Conservation (phyloP, 2,113 vertebrate species). For the Fukomys damarensis region DNA sequence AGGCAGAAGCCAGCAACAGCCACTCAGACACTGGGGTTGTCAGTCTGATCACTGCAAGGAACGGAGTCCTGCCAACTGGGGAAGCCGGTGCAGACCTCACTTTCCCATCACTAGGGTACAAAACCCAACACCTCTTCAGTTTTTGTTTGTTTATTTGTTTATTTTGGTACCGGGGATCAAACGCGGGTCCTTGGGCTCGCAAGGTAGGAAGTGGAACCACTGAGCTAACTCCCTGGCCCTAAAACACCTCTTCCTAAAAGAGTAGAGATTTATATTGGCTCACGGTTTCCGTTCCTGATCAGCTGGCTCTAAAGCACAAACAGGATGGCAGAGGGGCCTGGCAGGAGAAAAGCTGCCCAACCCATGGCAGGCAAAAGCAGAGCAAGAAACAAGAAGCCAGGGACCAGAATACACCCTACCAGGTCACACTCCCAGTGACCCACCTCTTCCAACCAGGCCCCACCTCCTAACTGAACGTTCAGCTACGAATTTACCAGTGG, state of each 20-base stretch:
- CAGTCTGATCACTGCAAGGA: neutral
- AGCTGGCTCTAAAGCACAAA: neutral
- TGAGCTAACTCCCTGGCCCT: no score
- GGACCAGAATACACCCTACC: neutral
- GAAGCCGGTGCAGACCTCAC: neutral
- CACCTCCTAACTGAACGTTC: neutral
- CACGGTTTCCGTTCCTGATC: neutral
- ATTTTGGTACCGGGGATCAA: no score
- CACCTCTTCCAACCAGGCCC: neutral
- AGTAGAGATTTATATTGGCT: neutral
- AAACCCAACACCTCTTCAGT: neutral
- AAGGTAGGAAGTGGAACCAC: no score
- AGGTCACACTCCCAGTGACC: neutral
- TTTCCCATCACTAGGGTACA: neutral
- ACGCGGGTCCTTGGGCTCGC: no score
- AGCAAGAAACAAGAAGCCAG: neutral
- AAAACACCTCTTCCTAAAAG: neutral
- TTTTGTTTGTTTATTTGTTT: no score
- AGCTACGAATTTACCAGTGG: neutral
- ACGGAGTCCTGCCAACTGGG: neutral
- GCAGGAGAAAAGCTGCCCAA: neutral
- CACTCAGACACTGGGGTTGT: neutral
- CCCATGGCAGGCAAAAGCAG: neutral
- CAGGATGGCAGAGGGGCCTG: neutral
- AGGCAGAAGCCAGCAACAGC: neutral